These are phyloP conservation scores for Rhea pennata DNA, from an alignment of 2,113 vertebrate genomes.

Conservation along the genomic window DNA sequence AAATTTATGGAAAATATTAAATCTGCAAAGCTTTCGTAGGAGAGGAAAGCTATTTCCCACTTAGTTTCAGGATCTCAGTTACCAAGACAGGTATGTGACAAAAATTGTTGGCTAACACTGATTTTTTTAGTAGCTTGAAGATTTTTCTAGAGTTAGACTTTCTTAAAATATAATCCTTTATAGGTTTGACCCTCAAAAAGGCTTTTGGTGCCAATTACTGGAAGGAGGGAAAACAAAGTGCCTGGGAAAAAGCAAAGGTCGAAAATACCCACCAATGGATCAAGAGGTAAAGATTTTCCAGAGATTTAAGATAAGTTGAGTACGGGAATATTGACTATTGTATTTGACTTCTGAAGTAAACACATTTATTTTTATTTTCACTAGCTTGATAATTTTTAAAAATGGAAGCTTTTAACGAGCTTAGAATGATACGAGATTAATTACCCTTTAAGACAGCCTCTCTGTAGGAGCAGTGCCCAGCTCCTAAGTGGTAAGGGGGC, in stretches of 20 bases:
- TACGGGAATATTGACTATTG: too few relatives aligned
- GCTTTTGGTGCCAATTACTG: constrained; percentile 96
- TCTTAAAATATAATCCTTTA: background rate
- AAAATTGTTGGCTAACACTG: background rate
- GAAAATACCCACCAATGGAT: constrained; percentile 95
- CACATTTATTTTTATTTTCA: background rate
- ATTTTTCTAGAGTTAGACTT: background rate
- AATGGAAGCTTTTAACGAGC: background rate
- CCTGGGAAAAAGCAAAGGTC: constrained; percentile 95
- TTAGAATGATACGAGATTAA: background rate
- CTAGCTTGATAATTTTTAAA: background rate
- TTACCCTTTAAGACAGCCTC: background rate
- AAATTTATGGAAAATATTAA: background rate
- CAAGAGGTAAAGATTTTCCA: constrained; percentile 83
- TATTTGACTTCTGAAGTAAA: background rate
- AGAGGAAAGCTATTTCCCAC: background rate
- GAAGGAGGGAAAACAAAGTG: constrained; percentile 97
- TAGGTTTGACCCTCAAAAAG: constrained; percentile 97
- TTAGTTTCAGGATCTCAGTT: background rate
- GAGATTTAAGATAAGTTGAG: background rate
- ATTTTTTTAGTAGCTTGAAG: background rate
- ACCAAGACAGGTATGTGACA: background rate
- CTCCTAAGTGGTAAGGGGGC: accelerated
- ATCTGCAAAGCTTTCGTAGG: background rate
- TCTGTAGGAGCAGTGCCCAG: background rate